A percentile compares a stretch with the other conserved stretches of the same genome.
phyloP scores from a whole-genome alignment of 2,888 invertebrate genomes.

The Alentia gelatinosa region DNA sequence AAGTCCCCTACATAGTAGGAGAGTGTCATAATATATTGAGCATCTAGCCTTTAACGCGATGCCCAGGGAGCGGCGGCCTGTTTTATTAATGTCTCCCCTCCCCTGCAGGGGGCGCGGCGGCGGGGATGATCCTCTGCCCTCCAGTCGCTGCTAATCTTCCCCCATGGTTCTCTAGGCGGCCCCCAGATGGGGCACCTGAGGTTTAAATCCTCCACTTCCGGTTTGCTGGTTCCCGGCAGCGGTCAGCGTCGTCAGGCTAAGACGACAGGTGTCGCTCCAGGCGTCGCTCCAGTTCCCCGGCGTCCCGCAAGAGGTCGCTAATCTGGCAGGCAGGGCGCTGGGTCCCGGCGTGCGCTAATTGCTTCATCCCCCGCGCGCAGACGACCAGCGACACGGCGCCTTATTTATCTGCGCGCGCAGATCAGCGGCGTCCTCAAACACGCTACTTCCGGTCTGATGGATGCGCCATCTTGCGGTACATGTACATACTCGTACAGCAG shows the following conservation, averaged over 20 bases:
- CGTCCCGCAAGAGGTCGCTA: slow-evolving; percentile 23
- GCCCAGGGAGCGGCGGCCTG: not conserved
- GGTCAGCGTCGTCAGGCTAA: not conserved
- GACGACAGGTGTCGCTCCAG: slow-evolving; percentile 29
- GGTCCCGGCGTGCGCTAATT: slow-evolving; percentile 35
- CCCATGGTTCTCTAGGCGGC: not conserved
- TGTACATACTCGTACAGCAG: not conserved
- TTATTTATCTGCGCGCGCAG: not conserved
- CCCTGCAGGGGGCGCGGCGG: not conserved
- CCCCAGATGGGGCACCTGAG: not conserved
- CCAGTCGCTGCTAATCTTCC: not conserved
- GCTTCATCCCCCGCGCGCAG: not conserved
- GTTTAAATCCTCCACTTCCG: not conserved
- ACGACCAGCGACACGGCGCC: not conserved
- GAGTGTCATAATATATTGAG: no score
- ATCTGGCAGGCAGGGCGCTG: slow-evolving; percentile 16
- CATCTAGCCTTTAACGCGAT: no score
- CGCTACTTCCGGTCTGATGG: slow-evolving; percentile 32
- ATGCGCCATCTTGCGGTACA: slow-evolving; percentile 24
- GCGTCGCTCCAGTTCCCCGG: not conserved
- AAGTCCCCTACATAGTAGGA: no score
- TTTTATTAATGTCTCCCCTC: not conserved
- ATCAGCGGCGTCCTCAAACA: not conserved
- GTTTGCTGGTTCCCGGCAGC: not conserved
- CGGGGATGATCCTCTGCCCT: not conserved